Evolutionary conservation across 2,797 vertebrate species (phyloP).

Genomic region (Heteromormyrus szaboi): DNA sequence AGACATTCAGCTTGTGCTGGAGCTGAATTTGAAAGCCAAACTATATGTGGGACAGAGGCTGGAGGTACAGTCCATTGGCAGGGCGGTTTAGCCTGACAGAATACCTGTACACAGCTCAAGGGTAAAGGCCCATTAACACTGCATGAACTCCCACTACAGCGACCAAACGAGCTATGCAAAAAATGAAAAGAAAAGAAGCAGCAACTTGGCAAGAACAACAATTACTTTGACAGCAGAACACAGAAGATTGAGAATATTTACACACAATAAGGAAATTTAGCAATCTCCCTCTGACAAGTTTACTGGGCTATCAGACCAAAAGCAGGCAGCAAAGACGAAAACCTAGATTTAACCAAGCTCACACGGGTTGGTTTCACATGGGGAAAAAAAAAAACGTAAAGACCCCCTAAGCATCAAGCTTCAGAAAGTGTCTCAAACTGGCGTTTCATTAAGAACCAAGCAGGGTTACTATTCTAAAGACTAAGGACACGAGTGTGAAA

Average conservation of each 20-base stretch:
- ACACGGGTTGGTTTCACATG: not conserved
- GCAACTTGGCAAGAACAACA: not conserved
- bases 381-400: not conserved
- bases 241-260: not conserved
- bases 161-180: not conserved
- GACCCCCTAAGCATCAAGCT: not conserved
- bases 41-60: not conserved
- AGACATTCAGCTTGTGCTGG: not conserved
- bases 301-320: not conserved
- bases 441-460: not conserved
- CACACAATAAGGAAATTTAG: not conserved
- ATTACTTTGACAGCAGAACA: not conserved
- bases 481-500: not conserved
- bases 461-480: not conserved
- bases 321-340: not conserved
- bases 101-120: not conserved
- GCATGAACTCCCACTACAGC: not conserved
- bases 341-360: not conserved
- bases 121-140: not conserved
- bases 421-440: not conserved
- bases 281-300: not conserved
- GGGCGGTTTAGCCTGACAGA: not conserved
- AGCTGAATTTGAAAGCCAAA: not conserved
- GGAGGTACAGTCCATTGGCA: not conserved
- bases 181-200: not conserved